Base-by-base conservation (phyloP, 92 coral and sea anemone species). In the Palythoa grandis region DNA sequence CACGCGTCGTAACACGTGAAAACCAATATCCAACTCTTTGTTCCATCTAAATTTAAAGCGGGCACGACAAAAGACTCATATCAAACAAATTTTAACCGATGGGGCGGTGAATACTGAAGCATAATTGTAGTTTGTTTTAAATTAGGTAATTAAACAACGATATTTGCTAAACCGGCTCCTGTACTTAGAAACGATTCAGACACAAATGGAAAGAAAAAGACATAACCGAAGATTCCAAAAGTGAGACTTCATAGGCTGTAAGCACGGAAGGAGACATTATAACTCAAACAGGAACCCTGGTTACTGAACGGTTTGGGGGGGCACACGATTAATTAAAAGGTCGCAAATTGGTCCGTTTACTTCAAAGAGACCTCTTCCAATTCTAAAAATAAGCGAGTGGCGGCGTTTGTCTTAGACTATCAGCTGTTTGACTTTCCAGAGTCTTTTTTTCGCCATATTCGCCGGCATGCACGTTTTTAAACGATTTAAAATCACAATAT, bases 311-410 rank as follows among this genome's bases (percentile, higher is more conserved):
- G 16, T 40, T 70, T 20, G 66, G 74, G 74, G 40, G 23, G 74
- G 19, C n/a, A 19, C 22, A 24, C 85, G 48, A 39, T 66, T 80
- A 80, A 48, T 65, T 39, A 43, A 23, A 80, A 22, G 74, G 23
- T 20, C 60, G 6, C 16, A 80, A 80, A 40, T 3, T 52, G 22
- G 57, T 39, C 58, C 20, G 24, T 80, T 68, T 66, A 80, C 85
- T 65, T 80, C 85, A 80, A 80, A 80, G 85, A 80, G 66, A 43
- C 85, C 74, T 80, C 74, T 80, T 53, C 74, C 85, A 23, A 66
- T 47, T 20, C 73, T 40, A 79, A 52, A 5, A 43, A 37, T 13
- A 69, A 80, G 15, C 11, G 23, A 80, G 14, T 66, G 74, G 75
- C 72, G 85, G 39, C 74, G 63, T 4, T 24, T 80, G 85, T 47